Base-by-base conservation (phyloP, 2,797 vertebrate genomes). In the Etheostoma nigrum region DNA sequence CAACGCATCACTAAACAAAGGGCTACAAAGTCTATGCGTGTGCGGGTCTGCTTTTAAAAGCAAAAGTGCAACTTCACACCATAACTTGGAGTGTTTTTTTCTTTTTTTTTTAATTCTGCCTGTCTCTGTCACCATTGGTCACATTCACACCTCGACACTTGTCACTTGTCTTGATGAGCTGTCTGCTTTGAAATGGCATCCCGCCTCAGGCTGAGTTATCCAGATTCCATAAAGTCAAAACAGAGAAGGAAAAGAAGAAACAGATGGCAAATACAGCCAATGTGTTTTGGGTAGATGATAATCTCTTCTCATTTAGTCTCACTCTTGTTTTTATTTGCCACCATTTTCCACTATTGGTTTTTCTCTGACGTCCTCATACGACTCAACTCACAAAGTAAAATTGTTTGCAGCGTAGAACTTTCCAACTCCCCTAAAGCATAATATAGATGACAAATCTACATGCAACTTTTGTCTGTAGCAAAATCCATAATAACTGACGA, bases 201-300 rank as follows among this genome's bases (percentile, higher is more conserved):
- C n/a, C 4, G 83, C 87, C 76, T 30, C 60, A 36, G 86, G 83
- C 68, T 67, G 47, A 61, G 59, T 67, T 79, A 81, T 71, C 74
- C 74, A 60, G 51, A 23, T 74, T 67, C 83, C 67, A 84, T 88
- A 67, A 90, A 85, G 70, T 65, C 71, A 73, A 72, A 83, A 70
- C 73, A 69, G 19, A 77, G 72, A 79, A 44, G 42, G 8, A 30
- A 30, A 30, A 30, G 40, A 75, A 58, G 64, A 76, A 79, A 45
- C 83, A 85, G 84, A 88, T 90, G 84, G 88, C 19, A 65, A 77
- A 83, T 36, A 27, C 60, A 64, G 66, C 36, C 52, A 59, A 77
- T 55, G 44, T 62, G 75, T 55, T 55, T 68, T 63, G 59, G n/a
- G 47, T 67, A 2, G 57, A 71, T 48, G 25, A 45, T 66, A 36